Conservation (phyloP, 2,797 vertebrate species). For the Nyctibius grandis region DNA sequence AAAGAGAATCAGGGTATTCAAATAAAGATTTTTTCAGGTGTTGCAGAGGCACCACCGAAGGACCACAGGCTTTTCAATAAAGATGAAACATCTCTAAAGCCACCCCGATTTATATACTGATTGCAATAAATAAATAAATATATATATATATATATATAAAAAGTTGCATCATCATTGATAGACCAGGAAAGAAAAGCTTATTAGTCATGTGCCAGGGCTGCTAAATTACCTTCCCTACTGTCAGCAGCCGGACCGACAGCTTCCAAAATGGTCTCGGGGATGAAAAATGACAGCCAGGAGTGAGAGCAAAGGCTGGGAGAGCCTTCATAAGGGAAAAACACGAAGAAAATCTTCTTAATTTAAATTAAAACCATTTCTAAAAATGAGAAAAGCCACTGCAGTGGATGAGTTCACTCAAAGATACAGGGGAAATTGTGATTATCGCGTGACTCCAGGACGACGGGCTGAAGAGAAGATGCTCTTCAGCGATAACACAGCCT, state of each 20-base stretch:
- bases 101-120: not conserved
- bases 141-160: not conserved
- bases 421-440: rapidly evolving
- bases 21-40: not conserved
- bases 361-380: no score
- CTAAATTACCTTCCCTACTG: not conserved
- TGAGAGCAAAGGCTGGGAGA: not conserved
- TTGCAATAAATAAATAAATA: not conserved
- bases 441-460: rapidly evolving
- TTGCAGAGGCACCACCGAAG: not conserved
- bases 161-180: not conserved
- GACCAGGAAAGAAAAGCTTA: not conserved
- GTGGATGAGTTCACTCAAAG: not conserved
- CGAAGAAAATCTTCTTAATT: not conserved
- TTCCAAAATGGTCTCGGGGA: not conserved
- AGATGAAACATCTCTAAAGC: not conserved
- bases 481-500: not conserved
- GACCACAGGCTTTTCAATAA: not conserved
- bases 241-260: not conserved
- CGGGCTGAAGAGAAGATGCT: not conserved
- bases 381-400: not conserved
- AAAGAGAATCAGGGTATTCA: not conserved
- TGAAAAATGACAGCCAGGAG: not conserved
- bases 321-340: rapidly evolving
- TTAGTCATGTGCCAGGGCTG: not conserved